Evolutionary conservation across 1,140 invertebrate species (phyloP).

Genomic region (Pteromalus puparum): DNA sequence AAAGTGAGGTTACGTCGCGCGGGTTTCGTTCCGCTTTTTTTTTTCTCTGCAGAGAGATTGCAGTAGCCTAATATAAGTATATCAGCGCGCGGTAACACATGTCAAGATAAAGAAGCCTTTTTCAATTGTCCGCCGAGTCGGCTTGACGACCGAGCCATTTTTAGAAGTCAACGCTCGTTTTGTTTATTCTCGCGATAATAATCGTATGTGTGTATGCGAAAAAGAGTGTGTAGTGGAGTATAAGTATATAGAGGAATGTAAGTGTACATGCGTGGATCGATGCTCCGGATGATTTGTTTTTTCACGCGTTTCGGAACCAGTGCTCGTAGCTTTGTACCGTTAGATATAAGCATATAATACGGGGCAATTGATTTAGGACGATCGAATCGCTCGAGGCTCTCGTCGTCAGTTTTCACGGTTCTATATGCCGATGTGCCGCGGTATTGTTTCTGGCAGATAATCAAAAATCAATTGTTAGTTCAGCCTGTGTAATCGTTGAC

Average conservation of each 20-base stretch:
- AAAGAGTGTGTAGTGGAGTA: background rate
- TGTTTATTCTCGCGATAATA: background rate
- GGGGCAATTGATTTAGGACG: slow-evolving; percentile 3
- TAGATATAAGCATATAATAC: background rate
- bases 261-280: background rate
- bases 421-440: background rate
- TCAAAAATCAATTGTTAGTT: background rate
- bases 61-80: background rate
- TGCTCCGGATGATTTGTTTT: slow-evolving; percentile 28
- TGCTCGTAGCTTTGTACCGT: slow-evolving; percentile 42
- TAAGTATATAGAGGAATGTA: background rate
- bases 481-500: background rate
- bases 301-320: slow-evolving; percentile 25
- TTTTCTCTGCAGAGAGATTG: background rate
- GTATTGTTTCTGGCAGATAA: background rate
- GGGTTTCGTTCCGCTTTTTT: background rate
- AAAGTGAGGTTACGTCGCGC: slow-evolving; percentile 6
- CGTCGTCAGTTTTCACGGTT: background rate
- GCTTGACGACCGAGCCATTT: slow-evolving; percentile 9
- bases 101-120: slow-evolving; percentile 14
- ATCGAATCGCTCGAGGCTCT: background rate
- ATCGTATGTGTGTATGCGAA: background rate
- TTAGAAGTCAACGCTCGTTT: background rate
- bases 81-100: background rate
- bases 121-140: background rate